Percentiles rank a stretch among this genome's conserved stretches.
Conservation (phyloP, 2,888 invertebrate genomes). For the Scaptomyza reducta region DNA sequence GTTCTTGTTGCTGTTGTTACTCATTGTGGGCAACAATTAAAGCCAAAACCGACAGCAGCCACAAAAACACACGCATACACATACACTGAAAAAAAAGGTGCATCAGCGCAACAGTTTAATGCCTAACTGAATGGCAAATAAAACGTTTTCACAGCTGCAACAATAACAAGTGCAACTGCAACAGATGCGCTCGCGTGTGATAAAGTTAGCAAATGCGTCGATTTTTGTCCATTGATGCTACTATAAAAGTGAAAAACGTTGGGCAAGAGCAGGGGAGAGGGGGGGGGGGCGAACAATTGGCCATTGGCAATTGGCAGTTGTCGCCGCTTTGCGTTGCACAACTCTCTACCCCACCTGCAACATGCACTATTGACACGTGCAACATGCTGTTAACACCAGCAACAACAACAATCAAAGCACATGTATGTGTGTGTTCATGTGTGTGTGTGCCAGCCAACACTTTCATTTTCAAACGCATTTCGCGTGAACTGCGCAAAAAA, state of each 20-base stretch:
- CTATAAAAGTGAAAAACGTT: slow-evolving; percentile 18
- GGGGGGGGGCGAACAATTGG: slow-evolving; percentile 25
- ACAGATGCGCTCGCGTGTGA: slow-evolving; percentile 51
- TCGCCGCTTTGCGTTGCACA: slow-evolving; percentile 26
- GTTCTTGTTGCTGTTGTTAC: slow-evolving; percentile 20
- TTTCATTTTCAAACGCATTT: slow-evolving; percentile 78
- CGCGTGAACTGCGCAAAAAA: slow-evolving; percentile 67
- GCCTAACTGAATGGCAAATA: slow-evolving; percentile 72
- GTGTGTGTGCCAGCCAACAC: slow-evolving; percentile 68
- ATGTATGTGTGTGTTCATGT: slow-evolving; percentile 33
- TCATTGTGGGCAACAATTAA: slow-evolving; percentile 51
- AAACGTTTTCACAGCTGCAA: slow-evolving; percentile 51
- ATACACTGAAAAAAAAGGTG: slow-evolving; percentile 26
- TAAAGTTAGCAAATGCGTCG: slow-evolving; percentile 71
- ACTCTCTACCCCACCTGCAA: slow-evolving; percentile 57
- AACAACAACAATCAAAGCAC: slow-evolving; percentile 42
- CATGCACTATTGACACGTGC: slow-evolving; percentile 75
- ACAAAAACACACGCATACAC: slow-evolving; percentile 19
- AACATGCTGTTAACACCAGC: slow-evolving; percentile 77
- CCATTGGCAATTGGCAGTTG: slow-evolving; percentile 45
- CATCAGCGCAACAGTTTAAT: slow-evolving; percentile 49
- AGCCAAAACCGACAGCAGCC: slow-evolving; percentile 34
- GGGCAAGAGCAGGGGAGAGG: neutral
- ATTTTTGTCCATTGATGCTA: slow-evolving; percentile 70
- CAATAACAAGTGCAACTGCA: slow-evolving; percentile 41